These are phyloP conservation scores for Caenorhabditis imperialis DNA, from an alignment of 2,888 invertebrate genomes.

Conservation along the genomic window DNA sequence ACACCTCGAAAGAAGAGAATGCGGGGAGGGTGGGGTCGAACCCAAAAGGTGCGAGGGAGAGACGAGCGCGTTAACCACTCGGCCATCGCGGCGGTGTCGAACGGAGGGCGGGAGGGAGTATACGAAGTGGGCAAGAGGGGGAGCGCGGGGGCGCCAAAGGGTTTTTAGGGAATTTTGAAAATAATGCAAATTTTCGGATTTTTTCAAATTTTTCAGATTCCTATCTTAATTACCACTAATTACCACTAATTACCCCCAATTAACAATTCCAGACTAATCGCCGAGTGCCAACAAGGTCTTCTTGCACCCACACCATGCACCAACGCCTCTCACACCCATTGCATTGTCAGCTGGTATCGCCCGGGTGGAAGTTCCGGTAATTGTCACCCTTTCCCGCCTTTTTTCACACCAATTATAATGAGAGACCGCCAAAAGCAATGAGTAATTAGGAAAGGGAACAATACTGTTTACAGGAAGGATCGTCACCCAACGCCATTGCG, in stretches of 20 bases:
- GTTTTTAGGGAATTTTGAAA: too few relatives aligned
- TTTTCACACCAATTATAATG: slow-evolving; percentile 34
- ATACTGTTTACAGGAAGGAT: slow-evolving; percentile 65
- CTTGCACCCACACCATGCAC: slow-evolving; percentile 67
- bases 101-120: too few relatives aligned
- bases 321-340: slow-evolving; percentile 73
- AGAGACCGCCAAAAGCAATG: too few relatives aligned
- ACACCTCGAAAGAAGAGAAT: neutral
- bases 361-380: slow-evolving; percentile 61
- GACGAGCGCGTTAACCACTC: too few relatives aligned
- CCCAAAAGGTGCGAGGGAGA: too few relatives aligned
- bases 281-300: slow-evolving; percentile 66
- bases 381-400: slow-evolving; percentile 11
- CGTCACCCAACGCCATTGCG: slow-evolving; percentile 73
- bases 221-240: too few relatives aligned
- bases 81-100: too few relatives aligned
- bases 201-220: too few relatives aligned
- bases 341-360: slow-evolving; percentile 73
- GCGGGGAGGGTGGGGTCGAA: too few relatives aligned
- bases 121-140: too few relatives aligned
- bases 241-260: neutral
- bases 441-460: slow-evolving; percentile 18
- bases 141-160: too few relatives aligned
- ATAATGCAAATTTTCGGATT: too few relatives aligned
- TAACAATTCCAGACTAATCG: slow-evolving; percentile 51